Percentiles rank a stretch among this genome's conserved stretches.
Evolutionary conservation across 2,888 invertebrate species (phyloP).

Genomic region (Lepetodrilus schrolli): DNA sequence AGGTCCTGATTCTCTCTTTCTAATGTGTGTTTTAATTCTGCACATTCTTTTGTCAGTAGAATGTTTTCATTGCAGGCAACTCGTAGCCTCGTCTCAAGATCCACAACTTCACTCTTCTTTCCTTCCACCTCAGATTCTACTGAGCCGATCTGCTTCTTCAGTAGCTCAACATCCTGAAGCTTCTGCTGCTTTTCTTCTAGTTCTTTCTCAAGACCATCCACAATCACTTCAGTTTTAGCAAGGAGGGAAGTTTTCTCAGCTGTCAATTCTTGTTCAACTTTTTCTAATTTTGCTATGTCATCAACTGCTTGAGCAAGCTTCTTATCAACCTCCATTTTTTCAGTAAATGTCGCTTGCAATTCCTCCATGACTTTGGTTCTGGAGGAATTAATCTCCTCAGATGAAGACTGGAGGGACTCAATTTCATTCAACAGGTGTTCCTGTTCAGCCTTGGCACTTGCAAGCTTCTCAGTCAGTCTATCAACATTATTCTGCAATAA

Average conservation of each 20-base stretch:
- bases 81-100: too few species aligned
- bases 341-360: background rate
- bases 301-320: background rate
- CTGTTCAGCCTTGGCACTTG: background rate
- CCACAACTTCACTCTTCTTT: too few species aligned
- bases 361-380: background rate
- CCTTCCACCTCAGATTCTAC: too few species aligned
- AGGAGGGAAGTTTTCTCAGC: background rate
- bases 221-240: background rate
- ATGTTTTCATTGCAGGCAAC: too few species aligned
- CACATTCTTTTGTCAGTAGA: too few species aligned
- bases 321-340: background rate
- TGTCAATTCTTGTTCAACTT: background rate
- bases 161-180: background rate
- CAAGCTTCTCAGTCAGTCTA: background rate
- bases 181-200: background rate
- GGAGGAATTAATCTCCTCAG: too few species aligned
- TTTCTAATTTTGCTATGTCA: background rate
- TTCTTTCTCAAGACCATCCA: background rate
- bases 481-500: background rate
- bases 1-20: too few species aligned
- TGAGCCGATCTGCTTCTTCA: too few species aligned
- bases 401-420: too few species aligned
- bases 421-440: background rate
- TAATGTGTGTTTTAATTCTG: too few species aligned